These are phyloP conservation scores for Drosophila malerkotliana DNA, from an alignment of 1,140 invertebrate species.

Conservation along the genomic window DNA sequence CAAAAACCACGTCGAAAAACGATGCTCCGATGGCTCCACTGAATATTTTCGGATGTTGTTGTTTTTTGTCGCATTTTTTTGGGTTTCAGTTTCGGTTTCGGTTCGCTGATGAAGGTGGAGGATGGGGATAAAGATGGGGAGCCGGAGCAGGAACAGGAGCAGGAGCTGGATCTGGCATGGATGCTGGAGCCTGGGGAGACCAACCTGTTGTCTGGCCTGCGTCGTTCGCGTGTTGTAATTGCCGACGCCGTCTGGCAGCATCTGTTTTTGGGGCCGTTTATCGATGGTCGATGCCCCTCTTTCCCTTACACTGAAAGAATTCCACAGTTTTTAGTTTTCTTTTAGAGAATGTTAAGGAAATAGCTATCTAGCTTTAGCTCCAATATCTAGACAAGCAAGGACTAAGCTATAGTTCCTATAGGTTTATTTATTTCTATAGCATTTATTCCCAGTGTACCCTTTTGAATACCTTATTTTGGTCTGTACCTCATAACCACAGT, in stretches of 20 bases:
- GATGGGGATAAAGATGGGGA: too few relatives aligned
- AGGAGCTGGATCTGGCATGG: conserved; percentile 10
- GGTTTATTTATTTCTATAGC: background rate
- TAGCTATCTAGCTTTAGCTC: too few relatives aligned
- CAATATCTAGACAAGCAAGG: too few relatives aligned
- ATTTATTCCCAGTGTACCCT: background rate
- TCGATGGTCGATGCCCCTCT: conserved; percentile 51
- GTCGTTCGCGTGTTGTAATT: conserved; percentile 77
- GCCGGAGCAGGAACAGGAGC: conserved; percentile 2
- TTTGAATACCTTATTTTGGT: conserved; percentile 6
- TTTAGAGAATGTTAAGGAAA: background rate
- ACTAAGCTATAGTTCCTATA: too few relatives aligned
- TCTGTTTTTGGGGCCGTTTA: conserved; percentile 69
- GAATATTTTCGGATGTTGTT: conserved; percentile 33
- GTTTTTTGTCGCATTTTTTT: conserved; percentile 40
- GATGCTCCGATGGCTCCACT: conserved; percentile 20
- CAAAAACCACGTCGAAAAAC: conserved; percentile 68
- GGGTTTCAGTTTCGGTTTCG: conserved; percentile 52
- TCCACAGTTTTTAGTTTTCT: too few relatives aligned
- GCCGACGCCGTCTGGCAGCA: conserved; percentile 69
- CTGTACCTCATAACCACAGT: conserved; percentile 60
- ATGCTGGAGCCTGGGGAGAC: conserved; percentile 14
- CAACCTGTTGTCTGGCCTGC: conserved; percentile 70
- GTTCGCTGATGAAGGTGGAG: conserved; percentile 16
- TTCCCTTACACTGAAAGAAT: conserved; percentile 13